Conservation (phyloP, 2,113 vertebrate species). For the Cryptomyrus ogoouensis region DNA sequence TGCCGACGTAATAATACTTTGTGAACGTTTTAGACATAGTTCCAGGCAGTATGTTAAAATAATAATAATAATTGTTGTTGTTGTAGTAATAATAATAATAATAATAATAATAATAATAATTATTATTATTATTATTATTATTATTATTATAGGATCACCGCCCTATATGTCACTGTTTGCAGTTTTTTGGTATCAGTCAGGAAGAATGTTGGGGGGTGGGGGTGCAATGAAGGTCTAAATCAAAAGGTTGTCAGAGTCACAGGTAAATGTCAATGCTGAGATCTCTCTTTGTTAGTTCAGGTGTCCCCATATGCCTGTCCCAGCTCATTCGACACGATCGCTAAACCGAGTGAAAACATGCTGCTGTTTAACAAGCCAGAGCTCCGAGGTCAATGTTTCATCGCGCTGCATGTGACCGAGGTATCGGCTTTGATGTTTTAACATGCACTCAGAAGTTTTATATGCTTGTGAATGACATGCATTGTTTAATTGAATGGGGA, state of each 20-base stretch:
- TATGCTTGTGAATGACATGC: background rate
- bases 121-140: too few species aligned
- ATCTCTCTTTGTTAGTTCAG: constrained; percentile 18
- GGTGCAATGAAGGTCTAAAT: background rate
- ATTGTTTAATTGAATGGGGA: background rate
- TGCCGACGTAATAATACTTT: background rate
- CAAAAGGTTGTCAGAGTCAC: background rate
- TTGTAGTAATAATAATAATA: background rate
- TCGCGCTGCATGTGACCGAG: background rate
- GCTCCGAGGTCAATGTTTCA: background rate
- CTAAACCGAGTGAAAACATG: background rate
- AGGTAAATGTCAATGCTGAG: background rate
- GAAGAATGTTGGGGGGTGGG: background rate
- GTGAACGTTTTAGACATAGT: background rate
- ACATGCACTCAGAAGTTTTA: background rate
- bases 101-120: background rate
- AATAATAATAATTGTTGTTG: background rate
- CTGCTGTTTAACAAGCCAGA: background rate
- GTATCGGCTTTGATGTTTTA: background rate
- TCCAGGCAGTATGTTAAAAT: background rate
- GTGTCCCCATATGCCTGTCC: background rate
- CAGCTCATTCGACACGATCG: background rate
- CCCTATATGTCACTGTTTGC: background rate
- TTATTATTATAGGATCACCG: background rate
- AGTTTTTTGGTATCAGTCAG: background rate